Conservation (phyloP, 2,797 vertebrate genomes). For the Tenualosa thibaudeaui region DNA sequence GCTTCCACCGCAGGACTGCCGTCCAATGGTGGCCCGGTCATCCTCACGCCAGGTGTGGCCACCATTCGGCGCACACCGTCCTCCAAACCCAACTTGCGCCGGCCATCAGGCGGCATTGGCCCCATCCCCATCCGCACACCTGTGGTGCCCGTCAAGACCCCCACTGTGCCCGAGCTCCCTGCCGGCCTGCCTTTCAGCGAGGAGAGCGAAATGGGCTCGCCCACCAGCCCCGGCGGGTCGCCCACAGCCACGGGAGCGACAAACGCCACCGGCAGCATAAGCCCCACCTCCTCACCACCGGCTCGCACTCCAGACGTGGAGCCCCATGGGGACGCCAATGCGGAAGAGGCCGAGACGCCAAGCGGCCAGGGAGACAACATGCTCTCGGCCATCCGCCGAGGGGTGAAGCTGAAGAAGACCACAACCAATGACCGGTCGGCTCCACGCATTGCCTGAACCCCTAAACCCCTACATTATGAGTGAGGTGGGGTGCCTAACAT, state of each 20-base stretch:
- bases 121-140: conserved; percentile 81
- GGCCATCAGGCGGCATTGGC: conserved; percentile 62
- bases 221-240: conserved; percentile 49
- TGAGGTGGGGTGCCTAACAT: background rate
- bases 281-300: background rate
- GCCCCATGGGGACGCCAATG: conserved; percentile 41
- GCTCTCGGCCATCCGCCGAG: conserved; percentile 86
- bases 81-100: conserved; percentile 81
- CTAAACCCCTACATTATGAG: background rate
- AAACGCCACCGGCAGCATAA: background rate
- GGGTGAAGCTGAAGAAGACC: conserved; percentile 87
- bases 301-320: conserved; percentile 64
- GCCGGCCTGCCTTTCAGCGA: conserved; percentile 62
- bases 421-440: conserved; percentile 87
- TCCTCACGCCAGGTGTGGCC: conserved; percentile 82
- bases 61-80: conserved; percentile 81
- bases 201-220: conserved; percentile 65
- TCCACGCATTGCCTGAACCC: conserved; percentile 79
- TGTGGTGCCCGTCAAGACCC: conserved; percentile 77
- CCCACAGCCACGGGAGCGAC: conserved; percentile 37
- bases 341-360: conserved; percentile 68
- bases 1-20: conserved; percentile 85
- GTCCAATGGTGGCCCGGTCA: conserved; percentile 76
- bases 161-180: conserved; percentile 83
- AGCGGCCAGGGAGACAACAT: conserved; percentile 83